A percentile compares a stretch with the other conserved stretches of the same genome.
These are phyloP conservation scores for Eufriesea mexicana DNA, from an alignment of 1,140 invertebrate species.

Conservation along the genomic window DNA sequence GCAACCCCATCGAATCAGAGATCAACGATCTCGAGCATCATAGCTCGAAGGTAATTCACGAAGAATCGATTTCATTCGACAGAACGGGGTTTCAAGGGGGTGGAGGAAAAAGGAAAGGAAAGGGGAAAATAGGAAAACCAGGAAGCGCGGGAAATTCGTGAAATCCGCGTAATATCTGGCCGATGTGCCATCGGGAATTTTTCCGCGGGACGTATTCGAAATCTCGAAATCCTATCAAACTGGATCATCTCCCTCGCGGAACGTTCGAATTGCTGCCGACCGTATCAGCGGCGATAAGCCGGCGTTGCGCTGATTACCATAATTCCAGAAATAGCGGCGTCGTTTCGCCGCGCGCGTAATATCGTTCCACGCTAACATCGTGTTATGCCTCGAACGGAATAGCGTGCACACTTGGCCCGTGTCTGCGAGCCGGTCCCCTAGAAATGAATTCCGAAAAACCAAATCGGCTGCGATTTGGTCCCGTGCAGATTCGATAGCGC, in stretches of 20 bases:
- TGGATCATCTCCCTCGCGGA: slow-evolving; percentile 48
- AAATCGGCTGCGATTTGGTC: not conserved
- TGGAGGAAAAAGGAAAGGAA: not conserved
- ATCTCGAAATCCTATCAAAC: slow-evolving; percentile 50
- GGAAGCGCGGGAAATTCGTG: slow-evolving; percentile 29
- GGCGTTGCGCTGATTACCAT: slow-evolving; percentile 59
- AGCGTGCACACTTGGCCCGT: not conserved
- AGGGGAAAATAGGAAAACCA: not conserved
- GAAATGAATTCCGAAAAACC: not conserved
- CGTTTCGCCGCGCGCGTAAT: slow-evolving; percentile 45
- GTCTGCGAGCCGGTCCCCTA: not conserved
- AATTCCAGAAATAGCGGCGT: slow-evolving; percentile 61
- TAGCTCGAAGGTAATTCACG: slow-evolving; percentile 22
- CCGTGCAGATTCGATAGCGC: too few relatives aligned
- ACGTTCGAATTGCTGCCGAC: slow-evolving; percentile 52
- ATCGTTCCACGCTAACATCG: slow-evolving; percentile 14
- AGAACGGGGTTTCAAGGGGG: not conserved
- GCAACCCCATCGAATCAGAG: not conserved
- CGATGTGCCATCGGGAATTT: slow-evolving; percentile 2
- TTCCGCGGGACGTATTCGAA: slow-evolving; percentile 38
- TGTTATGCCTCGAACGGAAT: not conserved
- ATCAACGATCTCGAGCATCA: not conserved
- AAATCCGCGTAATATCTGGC: slow-evolving; percentile 39
- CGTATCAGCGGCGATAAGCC: slow-evolving; percentile 63
- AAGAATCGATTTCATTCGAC: not conserved